Percentiles rank a stretch among this genome's conserved stretches.
Evolutionary conservation across 2,888 invertebrate species (phyloP).

Genomic region (Phanerotoma sp.): DNA sequence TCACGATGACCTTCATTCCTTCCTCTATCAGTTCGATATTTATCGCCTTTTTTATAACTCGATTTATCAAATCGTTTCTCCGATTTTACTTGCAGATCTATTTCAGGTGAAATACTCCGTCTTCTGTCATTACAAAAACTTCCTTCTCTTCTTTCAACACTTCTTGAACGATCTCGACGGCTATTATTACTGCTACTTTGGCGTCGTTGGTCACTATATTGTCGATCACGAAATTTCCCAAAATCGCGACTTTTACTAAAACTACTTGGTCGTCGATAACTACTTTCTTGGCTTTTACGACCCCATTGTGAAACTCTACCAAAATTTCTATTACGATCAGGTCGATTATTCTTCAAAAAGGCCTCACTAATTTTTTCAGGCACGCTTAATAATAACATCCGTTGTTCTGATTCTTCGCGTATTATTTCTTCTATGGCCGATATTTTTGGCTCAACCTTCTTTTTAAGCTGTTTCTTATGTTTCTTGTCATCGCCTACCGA

Average conservation of each 20-base stretch:
- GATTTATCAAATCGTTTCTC: conserved; percentile 17
- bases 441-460: conserved; percentile 47
- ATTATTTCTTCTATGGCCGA: conserved; percentile 56
- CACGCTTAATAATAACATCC: conserved; percentile 39
- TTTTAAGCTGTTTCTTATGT: conserved; percentile 24
- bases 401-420: conserved; percentile 49
- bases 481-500: conserved; percentile 12
- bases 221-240: too few species aligned
- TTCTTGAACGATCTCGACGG: conserved; percentile 35
- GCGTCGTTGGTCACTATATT: conserved; percentile 22
- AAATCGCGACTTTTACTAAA: background rate
- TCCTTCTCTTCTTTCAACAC: conserved; percentile 28
- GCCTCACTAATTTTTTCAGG: background rate
- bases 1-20: conserved; percentile 7
- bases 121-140: conserved; percentile 23
- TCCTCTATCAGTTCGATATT: conserved; percentile 10
- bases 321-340: conserved; percentile 3
- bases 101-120: conserved; percentile 22
- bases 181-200: conserved; percentile 37
- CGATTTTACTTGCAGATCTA: conserved; percentile 24
- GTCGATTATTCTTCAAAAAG: background rate
- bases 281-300: background rate
- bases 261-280: background rate
- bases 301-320: conserved; percentile 1
- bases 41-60: conserved; percentile 20